phyloP scores from a whole-genome alignment of 2,888 invertebrate genomes.

The Romanomermis culicivorax region DNA sequence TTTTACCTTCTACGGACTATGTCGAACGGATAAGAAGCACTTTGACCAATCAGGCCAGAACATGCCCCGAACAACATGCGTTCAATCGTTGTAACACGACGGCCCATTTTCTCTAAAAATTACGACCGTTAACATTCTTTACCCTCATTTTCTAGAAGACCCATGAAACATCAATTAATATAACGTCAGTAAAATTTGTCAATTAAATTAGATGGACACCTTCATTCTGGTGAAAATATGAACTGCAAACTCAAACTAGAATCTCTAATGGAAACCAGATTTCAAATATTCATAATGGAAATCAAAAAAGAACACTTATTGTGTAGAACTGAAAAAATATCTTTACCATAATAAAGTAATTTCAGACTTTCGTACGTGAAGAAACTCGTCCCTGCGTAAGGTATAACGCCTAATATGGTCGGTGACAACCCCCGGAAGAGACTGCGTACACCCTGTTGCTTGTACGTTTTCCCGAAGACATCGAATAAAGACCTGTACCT shows the following conservation, averaged over 20 bases:
- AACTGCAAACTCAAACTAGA: too few relatives aligned
- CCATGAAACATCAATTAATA: too few relatives aligned
- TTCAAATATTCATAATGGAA: too few relatives aligned
- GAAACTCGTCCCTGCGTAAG: conserved; percentile 89
- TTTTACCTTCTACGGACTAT: conserved; percentile 49
- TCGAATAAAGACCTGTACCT: conserved; percentile 28
- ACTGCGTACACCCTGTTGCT: conserved; percentile 51
- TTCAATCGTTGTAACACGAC: conserved; percentile 24
- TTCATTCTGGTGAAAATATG: too few relatives aligned
- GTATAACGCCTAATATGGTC: conserved; percentile 75
- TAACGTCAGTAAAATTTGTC: too few relatives aligned
- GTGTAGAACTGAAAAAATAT: neutral
- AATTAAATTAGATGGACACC: too few relatives aligned
- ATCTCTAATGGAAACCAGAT: too few relatives aligned
- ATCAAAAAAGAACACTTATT: too few relatives aligned
- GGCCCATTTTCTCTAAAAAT: conserved; percentile 19
- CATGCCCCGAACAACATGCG: conserved; percentile 61
- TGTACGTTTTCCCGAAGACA: conserved; percentile 42
- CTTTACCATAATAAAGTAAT: conserved; percentile 28
- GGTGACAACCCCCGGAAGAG: conserved; percentile 70
- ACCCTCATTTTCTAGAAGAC: too few relatives aligned
- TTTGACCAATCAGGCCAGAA: conserved; percentile 81
- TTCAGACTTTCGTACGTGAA: conserved; percentile 89
- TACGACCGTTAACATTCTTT: too few relatives aligned
- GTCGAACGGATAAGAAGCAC: conserved; percentile 84